Evolutionary conservation across 1,140 invertebrate species (phyloP).

Genomic region (Notospermus geniculatus): DNA sequence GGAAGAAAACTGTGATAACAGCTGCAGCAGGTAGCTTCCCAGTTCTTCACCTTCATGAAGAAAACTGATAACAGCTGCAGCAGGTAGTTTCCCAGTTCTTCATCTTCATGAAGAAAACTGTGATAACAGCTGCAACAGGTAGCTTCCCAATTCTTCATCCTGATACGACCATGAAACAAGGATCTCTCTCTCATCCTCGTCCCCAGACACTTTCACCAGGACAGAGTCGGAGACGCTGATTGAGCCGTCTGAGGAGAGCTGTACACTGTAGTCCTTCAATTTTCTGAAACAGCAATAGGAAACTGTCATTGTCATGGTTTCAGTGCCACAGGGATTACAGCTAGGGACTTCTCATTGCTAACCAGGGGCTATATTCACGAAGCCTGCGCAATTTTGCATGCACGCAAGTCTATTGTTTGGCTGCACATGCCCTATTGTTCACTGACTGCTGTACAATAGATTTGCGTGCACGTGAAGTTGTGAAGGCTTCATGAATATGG

Average conservation of each 20-base stretch:
- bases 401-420: too few species aligned
- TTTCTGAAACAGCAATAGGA: conserved; percentile 40
- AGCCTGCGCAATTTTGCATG: too few species aligned
- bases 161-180: conserved; percentile 96
- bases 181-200: conserved; percentile 76
- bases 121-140: conserved; percentile 63
- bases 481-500: too few species aligned
- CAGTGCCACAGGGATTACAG: too few species aligned
- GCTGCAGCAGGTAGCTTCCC: conserved; percentile 76
- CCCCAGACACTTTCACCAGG: conserved; percentile 80
- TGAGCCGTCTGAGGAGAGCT: conserved; percentile 71
- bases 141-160: conserved; percentile 90
- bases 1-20: too few species aligned
- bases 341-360: too few species aligned
- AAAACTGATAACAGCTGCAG: too few species aligned
- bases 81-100: too few species aligned
- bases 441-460: too few species aligned
- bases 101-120: too few species aligned
- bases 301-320: conserved; percentile 5
- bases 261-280: conserved; percentile 73
- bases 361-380: background rate
- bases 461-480: too few species aligned
- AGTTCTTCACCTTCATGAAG: conserved; percentile 95
- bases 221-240: conserved; percentile 82
- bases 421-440: too few species aligned